Percentiles rank a stretch among this genome's conserved stretches.
Conservation (phyloP, 2,113 vertebrate genomes). For the Pimephales promelas region DNA sequence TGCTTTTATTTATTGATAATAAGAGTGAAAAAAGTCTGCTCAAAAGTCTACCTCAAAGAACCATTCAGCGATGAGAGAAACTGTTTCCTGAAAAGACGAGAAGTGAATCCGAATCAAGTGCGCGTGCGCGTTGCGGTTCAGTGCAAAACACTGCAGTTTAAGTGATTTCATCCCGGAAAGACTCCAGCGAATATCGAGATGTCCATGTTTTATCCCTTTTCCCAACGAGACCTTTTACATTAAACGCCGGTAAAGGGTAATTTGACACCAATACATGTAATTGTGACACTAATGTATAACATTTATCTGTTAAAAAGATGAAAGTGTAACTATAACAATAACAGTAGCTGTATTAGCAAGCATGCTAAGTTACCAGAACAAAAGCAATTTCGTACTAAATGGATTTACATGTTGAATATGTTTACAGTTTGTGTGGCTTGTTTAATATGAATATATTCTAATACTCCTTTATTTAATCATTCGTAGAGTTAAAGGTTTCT, state of each 20-base stretch:
- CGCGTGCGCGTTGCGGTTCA: not conserved
- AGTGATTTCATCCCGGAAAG: not conserved
- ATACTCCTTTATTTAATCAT: not conserved
- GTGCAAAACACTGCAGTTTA: not conserved
- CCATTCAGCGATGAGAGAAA: not conserved
- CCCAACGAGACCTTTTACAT: not conserved
- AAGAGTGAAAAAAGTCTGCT: not conserved
- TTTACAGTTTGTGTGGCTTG: not conserved
- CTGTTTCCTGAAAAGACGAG: not conserved
- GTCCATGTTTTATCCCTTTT: not conserved
- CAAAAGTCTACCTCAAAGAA: not conserved
- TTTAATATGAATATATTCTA: not conserved
- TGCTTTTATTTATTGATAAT: not conserved
- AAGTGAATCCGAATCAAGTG: not conserved
- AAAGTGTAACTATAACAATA: not conserved
- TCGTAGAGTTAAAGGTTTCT: not conserved
- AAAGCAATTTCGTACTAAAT: not conserved
- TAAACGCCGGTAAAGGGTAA: not conserved
- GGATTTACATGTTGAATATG: not conserved
- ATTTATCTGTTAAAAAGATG: not conserved
- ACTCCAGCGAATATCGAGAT: not conserved
- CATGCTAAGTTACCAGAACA: not conserved
- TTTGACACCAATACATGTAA: not conserved
- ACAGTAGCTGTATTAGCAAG: not conserved
- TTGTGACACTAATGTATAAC: not conserved